Evolutionary conservation across 2,113 vertebrate genomes (phyloP).

Genomic region (Oncorhynchus kisutch): DNA sequence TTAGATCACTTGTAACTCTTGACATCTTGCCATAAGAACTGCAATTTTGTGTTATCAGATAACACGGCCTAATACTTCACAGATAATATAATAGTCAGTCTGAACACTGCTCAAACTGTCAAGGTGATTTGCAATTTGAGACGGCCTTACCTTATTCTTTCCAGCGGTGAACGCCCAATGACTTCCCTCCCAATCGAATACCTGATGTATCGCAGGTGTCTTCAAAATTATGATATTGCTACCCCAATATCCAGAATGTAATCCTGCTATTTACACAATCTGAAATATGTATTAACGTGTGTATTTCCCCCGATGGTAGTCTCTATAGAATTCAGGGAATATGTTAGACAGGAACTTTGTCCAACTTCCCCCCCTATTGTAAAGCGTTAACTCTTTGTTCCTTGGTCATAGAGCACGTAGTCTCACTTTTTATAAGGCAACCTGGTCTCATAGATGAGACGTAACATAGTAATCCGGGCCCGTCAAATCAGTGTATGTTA

Average conservation of each 20-base stretch:
- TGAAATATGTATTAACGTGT: neutral
- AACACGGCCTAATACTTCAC: neutral
- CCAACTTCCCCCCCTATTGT: slow-evolving; percentile 26
- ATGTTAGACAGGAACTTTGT: slow-evolving; percentile 55
- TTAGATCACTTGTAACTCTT: neutral
- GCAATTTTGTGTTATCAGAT: neutral
- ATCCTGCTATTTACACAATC: neutral
- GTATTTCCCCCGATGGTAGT: neutral
- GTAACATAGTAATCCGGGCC: too few species aligned
- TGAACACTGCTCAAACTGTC: neutral
- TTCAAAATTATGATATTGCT: neutral
- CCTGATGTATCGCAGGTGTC: neutral
- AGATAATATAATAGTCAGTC: neutral
- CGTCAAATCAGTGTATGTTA: too few species aligned
- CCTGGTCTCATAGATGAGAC: too few species aligned
- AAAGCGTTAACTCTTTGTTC: slow-evolving; percentile 10
- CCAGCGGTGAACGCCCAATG: neutral
- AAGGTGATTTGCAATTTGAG: neutral
- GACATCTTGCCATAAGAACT: neutral
- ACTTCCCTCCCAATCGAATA: neutral
- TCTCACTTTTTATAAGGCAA: neutral
- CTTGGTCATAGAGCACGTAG: slow-evolving; percentile 64
- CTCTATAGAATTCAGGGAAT: neutral
- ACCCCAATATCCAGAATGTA: neutral
- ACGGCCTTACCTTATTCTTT: neutral